Base-by-base conservation (phyloP, 2,888 invertebrate genomes). In the Dusona sp. region DNA sequence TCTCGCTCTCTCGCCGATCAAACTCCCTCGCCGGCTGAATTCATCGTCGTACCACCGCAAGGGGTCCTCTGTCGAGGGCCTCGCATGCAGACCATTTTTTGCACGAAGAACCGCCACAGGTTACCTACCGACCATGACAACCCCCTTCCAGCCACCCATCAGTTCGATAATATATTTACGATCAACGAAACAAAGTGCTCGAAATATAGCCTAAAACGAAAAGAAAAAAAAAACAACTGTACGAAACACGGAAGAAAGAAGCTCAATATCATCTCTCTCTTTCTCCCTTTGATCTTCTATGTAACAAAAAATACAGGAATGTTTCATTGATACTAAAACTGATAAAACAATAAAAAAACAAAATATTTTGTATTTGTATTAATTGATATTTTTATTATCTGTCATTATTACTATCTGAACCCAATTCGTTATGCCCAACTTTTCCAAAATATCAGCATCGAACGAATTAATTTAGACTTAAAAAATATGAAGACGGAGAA, bases 11-110 rank as follows among this genome's bases (percentile, higher is more conserved):
- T 68, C 57, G 68, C 77, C 68, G 82, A 79, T 85, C 68, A 65
- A 79, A 70, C 70, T 82, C 42, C 74, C 73, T 48, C 70, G 48
- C 68, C 73, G 73, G 48, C 51, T 72, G 67, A 84, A 85, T 87
- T 82, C 85, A 80, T 74, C 83, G 87, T 61, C 78, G 84, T 87
- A 87, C 83, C 83, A 79, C 73, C 48, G 75, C 74, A 81, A 48
- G 48, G 82, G 79, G 70, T 78, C 87, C 65, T 70, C 75, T 78
- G 83, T 83, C 88, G 83, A 81, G 88, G 48, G 86, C 72, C 81
- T 92, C 86, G 92, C 92, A 92, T 91, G 92, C 91, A 91, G 90
- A 90, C 91, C 79, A 84, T 88, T 92, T 92, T 91, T 92, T 91
- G 89, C 88, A 25, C 64, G 19, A 79, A 68, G 42, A 75, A 75